These are phyloP conservation scores for Brachyptera putata DNA, from an alignment of 2,888 invertebrate species.

Conservation along the genomic window DNA sequence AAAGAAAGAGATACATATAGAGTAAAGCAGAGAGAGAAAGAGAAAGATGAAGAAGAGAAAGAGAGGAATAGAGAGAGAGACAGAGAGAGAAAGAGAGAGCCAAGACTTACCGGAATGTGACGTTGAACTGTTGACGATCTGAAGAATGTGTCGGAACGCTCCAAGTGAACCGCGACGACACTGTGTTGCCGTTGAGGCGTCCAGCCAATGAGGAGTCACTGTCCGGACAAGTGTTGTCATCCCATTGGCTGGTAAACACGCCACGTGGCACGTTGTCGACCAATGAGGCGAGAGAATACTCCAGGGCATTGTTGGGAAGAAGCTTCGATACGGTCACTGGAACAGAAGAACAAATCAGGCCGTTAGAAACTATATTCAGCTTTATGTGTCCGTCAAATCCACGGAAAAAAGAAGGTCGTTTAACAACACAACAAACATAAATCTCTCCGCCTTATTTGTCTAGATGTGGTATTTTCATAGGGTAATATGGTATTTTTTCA, in stretches of 20 bases:
- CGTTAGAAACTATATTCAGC: no score
- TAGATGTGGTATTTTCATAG: no score
- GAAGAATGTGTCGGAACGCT: neutral
- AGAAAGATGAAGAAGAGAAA: no score
- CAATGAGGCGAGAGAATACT: constrained; percentile 17
- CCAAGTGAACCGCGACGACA: neutral
- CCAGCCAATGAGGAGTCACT: constrained; percentile 11
- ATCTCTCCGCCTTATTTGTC: neutral
- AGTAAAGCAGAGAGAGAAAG: no score
- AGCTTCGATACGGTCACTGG: constrained; percentile 4
- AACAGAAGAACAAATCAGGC: neutral
- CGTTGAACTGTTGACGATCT: neutral
- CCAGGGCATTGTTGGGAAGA: neutral
- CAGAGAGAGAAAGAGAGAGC: no score
- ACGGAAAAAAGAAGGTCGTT: neutral
- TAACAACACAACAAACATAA: neutral
- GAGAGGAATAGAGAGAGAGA: no score
- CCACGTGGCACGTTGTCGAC: constrained; percentile 15
- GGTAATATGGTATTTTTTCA: no score
- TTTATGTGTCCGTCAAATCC: no score
- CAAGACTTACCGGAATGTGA: constrained; percentile 23
- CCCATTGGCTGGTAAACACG: constrained; percentile 3
- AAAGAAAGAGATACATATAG: no score
- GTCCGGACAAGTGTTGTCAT: constrained; percentile 4
- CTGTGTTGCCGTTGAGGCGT: neutral